Percentiles rank a stretch among this genome's conserved stretches.
phyloP scores from a whole-genome alignment of 1,140 invertebrate genomes.

The Drosophila baimaii region DNA sequence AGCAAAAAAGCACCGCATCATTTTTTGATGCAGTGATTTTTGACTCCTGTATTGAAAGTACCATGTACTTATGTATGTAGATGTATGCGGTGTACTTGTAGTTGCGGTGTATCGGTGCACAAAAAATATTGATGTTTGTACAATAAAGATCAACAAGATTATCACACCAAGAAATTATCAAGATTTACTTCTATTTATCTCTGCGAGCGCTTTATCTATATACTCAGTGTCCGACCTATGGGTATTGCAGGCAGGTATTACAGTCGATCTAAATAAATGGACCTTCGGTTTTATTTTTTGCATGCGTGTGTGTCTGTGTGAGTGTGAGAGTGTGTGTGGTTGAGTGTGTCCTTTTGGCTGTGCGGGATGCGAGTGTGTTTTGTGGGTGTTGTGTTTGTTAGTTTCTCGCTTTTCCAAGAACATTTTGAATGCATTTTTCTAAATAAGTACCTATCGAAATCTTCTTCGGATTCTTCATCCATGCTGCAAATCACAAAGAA shows the following conservation, averaged over 20 bases:
- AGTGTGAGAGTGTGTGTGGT: too few species aligned
- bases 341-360: not conserved
- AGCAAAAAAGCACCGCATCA: too few species aligned
- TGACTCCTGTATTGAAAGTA: too few species aligned
- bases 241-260: not conserved
- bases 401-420: conserved; percentile 10
- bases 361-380: conserved; percentile 15
- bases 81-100: too few species aligned
- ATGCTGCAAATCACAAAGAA: conserved; percentile 80
- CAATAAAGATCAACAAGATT: too few species aligned
- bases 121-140: not conserved
- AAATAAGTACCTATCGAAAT: conserved; percentile 64
- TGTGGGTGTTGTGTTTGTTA: conserved; percentile 19
- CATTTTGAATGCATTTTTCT: conserved; percentile 28
- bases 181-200: conserved; percentile 1
- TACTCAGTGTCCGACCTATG: not conserved
- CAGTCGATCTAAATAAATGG: not conserved
- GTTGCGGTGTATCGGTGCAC: too few species aligned
- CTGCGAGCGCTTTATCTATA: not conserved
- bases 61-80: too few species aligned
- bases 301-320: conserved; percentile 29
- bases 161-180: not conserved
- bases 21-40: too few species aligned
- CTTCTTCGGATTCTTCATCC: conserved; percentile 64
- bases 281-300: conserved; percentile 4